A percentile compares a stretch with the other conserved stretches of the same genome.
phyloP scores from a whole-genome alignment of 2,797 vertebrate species.

The Darevskia nairensis region DNA sequence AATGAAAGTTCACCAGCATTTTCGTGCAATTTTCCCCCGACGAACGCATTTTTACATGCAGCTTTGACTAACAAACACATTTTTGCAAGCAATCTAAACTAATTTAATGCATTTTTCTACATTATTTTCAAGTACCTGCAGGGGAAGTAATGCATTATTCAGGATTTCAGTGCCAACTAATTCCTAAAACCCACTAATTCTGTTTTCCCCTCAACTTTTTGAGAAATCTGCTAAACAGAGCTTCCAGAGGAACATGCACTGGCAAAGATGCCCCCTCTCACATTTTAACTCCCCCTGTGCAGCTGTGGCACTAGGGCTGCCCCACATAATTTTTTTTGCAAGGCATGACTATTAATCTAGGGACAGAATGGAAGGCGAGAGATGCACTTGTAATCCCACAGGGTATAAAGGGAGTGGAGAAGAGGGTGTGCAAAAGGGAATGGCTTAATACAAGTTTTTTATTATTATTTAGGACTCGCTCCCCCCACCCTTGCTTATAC shows the following conservation, averaged over 20 bases:
- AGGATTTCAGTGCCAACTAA: background rate
- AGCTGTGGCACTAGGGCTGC: background rate
- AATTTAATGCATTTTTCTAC: too few species aligned
- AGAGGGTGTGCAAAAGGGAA: background rate
- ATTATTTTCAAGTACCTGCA: too few species aligned
- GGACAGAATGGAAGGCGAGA: constrained; percentile 17
- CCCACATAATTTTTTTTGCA: background rate
- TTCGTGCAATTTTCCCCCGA: too few species aligned
- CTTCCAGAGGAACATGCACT: background rate
- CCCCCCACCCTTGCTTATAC: background rate
- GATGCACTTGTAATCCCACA: constrained; percentile 1
- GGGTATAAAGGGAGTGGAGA: background rate
- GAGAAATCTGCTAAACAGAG: background rate
- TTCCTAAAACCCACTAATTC: background rate
- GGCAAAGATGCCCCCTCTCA: background rate
- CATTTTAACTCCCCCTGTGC: background rate
- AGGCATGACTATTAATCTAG: constrained; percentile 29
- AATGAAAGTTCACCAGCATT: too few species aligned
- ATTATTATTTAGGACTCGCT: background rate
- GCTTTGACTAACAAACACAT: too few species aligned
- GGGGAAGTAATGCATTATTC: background rate
- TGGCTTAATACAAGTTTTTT: background rate
- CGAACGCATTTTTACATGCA: too few species aligned
- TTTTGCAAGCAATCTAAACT: too few species aligned
- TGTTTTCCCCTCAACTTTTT: background rate